Conservation (phyloP, 2,797 vertebrate species). For the Gymnocypris eckloni region DNA sequence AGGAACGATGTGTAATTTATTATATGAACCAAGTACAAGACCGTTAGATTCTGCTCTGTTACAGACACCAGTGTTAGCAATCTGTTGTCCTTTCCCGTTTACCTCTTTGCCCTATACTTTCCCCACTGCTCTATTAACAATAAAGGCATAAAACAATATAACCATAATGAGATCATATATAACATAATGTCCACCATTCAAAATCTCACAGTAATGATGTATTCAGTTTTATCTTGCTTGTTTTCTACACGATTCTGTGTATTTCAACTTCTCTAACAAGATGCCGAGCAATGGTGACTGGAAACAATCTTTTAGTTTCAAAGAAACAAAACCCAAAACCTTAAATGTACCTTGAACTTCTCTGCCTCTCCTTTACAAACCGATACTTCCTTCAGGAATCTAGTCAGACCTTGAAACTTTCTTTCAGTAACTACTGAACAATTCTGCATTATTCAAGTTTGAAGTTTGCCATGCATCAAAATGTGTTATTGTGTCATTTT, state of each 20-base stretch:
- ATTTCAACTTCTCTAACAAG: background rate
- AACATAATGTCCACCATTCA: background rate
- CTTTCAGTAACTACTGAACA: background rate
- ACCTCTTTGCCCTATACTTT: too few species aligned
- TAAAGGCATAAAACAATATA: background rate
- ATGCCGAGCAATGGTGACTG: background rate
- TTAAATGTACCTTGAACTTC: background rate
- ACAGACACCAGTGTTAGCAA: background rate
- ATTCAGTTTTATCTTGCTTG: background rate
- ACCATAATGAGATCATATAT: background rate
- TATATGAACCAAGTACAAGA: background rate
- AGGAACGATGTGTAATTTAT: background rate
- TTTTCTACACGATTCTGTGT: background rate
- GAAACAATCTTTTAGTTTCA: background rate
- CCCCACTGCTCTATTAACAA: too few species aligned
- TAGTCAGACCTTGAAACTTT: constrained; percentile 10
- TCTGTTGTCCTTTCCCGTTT: background rate
- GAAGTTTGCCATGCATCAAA: background rate
- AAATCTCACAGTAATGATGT: background rate
- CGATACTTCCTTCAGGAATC: background rate
- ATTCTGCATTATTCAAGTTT: background rate
- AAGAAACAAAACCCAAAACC: background rate
- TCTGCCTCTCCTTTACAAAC: background rate
- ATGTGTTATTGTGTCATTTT: background rate
- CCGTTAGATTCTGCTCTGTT: background rate